These are phyloP conservation scores for Peromyscus melanophrys DNA, from an alignment of 2,797 vertebrate species.

Conservation along the genomic window DNA sequence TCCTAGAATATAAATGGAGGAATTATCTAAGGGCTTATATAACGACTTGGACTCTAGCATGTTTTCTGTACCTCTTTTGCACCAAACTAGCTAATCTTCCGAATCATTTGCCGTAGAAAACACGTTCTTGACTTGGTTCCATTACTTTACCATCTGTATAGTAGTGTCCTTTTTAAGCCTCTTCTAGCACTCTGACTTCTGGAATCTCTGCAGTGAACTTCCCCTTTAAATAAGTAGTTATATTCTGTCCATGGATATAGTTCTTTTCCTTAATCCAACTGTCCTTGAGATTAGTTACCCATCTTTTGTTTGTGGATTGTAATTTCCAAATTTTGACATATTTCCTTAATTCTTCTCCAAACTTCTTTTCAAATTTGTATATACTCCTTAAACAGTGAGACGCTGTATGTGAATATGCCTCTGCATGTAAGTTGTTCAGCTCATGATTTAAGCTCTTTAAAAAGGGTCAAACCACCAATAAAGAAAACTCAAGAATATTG, in stretches of 20 bases:
- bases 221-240: conserved; percentile 25
- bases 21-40: conserved; percentile 32
- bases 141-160: conserved; percentile 46
- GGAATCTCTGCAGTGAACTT: conserved; percentile 20
- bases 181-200: conserved; percentile 59
- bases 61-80: conserved; percentile 6
- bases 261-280: conserved; percentile 43
- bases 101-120: conserved; percentile 56
- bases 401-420: conserved; percentile 21
- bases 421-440: conserved; percentile 5
- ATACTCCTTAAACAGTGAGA: neutral
- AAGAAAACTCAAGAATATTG: conserved; percentile 36
- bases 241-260: neutral
- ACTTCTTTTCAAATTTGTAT: conserved; percentile 16
- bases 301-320: conserved; percentile 24
- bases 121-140: conserved; percentile 33
- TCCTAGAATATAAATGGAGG: conserved; percentile 60
- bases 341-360: conserved; percentile 7
- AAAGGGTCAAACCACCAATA: neutral
- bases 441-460: conserved; percentile 28
- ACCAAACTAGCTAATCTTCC: conserved; percentile 55
- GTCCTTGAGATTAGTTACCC: conserved; percentile 43
- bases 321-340: conserved; percentile 35
- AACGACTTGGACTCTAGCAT: conserved; percentile 6
- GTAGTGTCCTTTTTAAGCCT: conserved; percentile 52